phyloP scores from a whole-genome alignment of 2,888 invertebrate genomes.

The Eurytoma californica region DNA sequence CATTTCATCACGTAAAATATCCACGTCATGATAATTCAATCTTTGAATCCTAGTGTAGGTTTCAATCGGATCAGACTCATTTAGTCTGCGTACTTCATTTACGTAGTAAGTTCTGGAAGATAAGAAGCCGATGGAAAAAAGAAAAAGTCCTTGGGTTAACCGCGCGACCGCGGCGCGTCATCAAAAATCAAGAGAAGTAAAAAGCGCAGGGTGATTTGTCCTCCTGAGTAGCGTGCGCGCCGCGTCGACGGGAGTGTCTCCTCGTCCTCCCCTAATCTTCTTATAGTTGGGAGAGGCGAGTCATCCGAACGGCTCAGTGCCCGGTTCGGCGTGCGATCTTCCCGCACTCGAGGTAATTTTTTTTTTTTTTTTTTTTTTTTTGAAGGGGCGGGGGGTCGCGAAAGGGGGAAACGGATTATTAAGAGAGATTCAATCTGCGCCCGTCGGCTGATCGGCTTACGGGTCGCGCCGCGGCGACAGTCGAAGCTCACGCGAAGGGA shows the following conservation, averaged over 20 bases:
- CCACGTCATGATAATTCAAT: too few relatives aligned
- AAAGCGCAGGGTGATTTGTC: too few relatives aligned
- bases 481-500: slow-evolving; percentile 9
- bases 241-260: too few relatives aligned
- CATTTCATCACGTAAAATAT: too few relatives aligned
- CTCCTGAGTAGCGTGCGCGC: too few relatives aligned
- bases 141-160: background rate
- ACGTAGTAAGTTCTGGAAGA: too few relatives aligned
- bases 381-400: slow-evolving; percentile 39
- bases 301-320: slow-evolving; percentile 62
- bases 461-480: slow-evolving; percentile 9
- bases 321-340: slow-evolving; percentile 58
- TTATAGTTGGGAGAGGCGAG: slow-evolving; percentile 55
- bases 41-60: too few relatives aligned
- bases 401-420: slow-evolving; percentile 60
- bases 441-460: slow-evolving; percentile 59
- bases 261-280: slow-evolving; percentile 62
- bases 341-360: slow-evolving; percentile 58
- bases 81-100: too few relatives aligned
- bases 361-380: too few relatives aligned
- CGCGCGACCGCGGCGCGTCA: background rate
- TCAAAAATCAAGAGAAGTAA: too few relatives aligned
- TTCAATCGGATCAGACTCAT: too few relatives aligned
- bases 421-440: slow-evolving; percentile 61
- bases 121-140: background rate